Percentiles rank a stretch among this genome's conserved stretches.
Conservation (phyloP, 2,113 vertebrate genomes). For the Rhadina sibilatrix region DNA sequence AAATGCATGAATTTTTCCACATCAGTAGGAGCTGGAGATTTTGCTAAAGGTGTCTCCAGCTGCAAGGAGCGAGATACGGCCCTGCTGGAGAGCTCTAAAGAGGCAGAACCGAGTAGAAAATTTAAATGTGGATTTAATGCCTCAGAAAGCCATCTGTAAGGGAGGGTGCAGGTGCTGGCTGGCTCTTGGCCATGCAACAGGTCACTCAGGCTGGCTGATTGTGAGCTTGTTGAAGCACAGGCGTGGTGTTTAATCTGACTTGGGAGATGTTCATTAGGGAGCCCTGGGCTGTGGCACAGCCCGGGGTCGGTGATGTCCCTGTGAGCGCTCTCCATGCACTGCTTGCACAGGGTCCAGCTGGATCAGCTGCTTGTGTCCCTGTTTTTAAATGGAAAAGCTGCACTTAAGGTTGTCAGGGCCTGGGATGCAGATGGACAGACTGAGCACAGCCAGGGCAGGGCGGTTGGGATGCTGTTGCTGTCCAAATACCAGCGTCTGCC, state of each 20-base stretch:
- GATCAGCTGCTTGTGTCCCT: not conserved
- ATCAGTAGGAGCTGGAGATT: slow-evolving; percentile 48
- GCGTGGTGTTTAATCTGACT: not conserved
- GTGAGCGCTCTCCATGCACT: accelerated
- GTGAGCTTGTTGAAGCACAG: not conserved
- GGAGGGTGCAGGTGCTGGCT: not conserved
- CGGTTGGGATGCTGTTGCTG: accelerated
- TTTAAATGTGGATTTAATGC: slow-evolving; percentile 20
- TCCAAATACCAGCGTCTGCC: not conserved
- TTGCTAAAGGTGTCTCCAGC: slow-evolving; percentile 38
- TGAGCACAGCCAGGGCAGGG: not conserved
- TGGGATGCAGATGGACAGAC: not conserved
- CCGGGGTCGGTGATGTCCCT: not conserved
- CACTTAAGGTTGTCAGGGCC: not conserved
- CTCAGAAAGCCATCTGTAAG: not conserved
- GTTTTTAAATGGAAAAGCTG: not conserved
- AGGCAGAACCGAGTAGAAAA: not conserved
- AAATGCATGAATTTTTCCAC: slow-evolving; percentile 67
- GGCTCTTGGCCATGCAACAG: not conserved
- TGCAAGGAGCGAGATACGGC: slow-evolving; percentile 21
- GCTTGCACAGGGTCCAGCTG: accelerated
- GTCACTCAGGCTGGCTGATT: not conserved
- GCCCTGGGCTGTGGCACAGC: not conserved
- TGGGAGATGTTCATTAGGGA: not conserved
- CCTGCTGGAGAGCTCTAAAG: not conserved